These are phyloP conservation scores for Pandemis corylana DNA, from an alignment of 2,888 invertebrate genomes.

Conservation along the genomic window DNA sequence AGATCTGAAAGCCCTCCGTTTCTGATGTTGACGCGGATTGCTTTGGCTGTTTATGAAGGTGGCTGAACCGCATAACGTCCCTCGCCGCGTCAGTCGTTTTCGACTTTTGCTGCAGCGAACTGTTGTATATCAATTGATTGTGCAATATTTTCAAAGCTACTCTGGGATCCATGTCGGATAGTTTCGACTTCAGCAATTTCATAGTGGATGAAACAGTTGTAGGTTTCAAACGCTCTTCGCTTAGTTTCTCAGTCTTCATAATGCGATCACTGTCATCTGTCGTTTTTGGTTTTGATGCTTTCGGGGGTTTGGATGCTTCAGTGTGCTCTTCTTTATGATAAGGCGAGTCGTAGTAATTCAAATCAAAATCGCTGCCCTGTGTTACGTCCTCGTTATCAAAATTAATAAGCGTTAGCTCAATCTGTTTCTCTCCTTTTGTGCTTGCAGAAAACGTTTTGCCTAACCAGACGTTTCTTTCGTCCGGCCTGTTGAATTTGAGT, in stretches of 20 bases:
- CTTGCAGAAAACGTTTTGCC: background rate
- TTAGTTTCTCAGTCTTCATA: background rate
- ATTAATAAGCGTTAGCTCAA: constrained; percentile 7
- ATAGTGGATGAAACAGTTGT: background rate
- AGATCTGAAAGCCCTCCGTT: background rate
- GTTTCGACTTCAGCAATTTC: background rate
- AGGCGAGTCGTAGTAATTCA: background rate
- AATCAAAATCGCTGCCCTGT: background rate
- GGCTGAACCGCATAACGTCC: background rate
- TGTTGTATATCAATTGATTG: constrained; percentile 1
- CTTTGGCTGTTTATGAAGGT: background rate
- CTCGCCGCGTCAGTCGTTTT: background rate
- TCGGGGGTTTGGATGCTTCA: background rate
- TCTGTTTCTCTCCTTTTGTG: background rate
- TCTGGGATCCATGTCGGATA: background rate
- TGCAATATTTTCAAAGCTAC: constrained; percentile 33
- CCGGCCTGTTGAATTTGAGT: constrained; percentile 9
- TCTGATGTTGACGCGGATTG: background rate
- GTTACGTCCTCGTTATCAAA: constrained; percentile 1
- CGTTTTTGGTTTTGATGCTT: background rate
- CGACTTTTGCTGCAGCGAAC: background rate
- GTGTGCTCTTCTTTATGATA: background rate
- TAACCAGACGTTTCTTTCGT: background rate
- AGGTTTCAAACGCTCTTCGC: background rate
- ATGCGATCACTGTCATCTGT: background rate